phyloP scores from a whole-genome alignment of 2,888 invertebrate species.

The Acanthosoma haemorrhoidale region DNA sequence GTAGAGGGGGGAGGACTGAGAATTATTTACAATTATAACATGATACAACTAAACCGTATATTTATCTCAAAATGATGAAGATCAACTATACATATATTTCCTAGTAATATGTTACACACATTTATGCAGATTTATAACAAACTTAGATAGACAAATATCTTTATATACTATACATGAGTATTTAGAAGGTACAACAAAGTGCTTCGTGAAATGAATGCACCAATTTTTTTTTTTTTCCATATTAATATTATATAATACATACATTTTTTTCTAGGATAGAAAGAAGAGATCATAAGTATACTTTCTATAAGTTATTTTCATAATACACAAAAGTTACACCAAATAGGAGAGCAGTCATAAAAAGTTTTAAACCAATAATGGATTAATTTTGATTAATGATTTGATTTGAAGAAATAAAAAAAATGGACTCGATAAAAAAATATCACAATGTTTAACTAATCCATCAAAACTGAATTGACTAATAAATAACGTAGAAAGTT shows the following conservation, averaged over 20 bases:
- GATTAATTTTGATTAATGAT: constrained; percentile 35
- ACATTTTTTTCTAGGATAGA: constrained; percentile 28
- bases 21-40: constrained; percentile 21
- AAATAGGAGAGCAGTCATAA: constrained; percentile 17
- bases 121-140: constrained; percentile 36
- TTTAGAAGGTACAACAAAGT: constrained; percentile 39
- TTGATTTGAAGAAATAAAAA: constrained; percentile 34
- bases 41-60: constrained; percentile 30
- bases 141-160: constrained; percentile 32
- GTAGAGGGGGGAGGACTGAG: constrained; percentile 9
- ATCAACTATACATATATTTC: constrained; percentile 34
- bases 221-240: constrained; percentile 24
- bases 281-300: constrained; percentile 37
- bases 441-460: constrained; percentile 39
- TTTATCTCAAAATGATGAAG: constrained; percentile 34
- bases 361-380: constrained; percentile 16
- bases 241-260: constrained; percentile 30
- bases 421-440: constrained; percentile 32
- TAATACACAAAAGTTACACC: constrained; percentile 28
- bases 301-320: constrained; percentile 19
- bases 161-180: constrained; percentile 36
- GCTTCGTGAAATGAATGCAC: constrained; percentile 35
- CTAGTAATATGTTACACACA: constrained; percentile 38
- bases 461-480: constrained; percentile 29
- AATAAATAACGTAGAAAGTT: constrained; percentile 29